These are phyloP conservation scores for Seriola quinqueradiata DNA, from an alignment of 2,113 vertebrate species.

Conservation along the genomic window DNA sequence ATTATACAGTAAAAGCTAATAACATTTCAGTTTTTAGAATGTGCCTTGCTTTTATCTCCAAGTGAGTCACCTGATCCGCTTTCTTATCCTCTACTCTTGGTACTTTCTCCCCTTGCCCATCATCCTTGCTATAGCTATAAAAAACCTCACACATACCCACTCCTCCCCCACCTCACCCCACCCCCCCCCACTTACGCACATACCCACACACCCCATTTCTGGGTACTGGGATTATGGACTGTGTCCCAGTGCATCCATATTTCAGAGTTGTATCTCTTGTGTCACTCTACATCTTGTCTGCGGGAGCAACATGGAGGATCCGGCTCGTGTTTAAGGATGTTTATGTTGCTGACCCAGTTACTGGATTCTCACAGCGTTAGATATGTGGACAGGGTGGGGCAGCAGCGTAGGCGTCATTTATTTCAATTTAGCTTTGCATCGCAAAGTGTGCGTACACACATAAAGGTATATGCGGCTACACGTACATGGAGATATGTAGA, in stretches of 20 bases:
- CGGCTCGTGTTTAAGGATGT: conserved; percentile 64
- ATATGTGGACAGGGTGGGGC: conserved; percentile 54
- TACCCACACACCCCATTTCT: conserved; percentile 51
- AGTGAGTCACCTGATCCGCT: conserved; percentile 56
- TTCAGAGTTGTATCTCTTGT: conserved; percentile 80
- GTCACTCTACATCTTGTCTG: conserved; percentile 82
- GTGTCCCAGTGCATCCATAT: conserved; percentile 82
- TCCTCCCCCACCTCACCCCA: conserved; percentile 17
- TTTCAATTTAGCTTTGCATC: conserved; percentile 51
- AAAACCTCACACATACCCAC: conserved; percentile 33
- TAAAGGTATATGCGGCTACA: conserved; percentile 4
- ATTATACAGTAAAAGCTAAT: conserved; percentile 32
- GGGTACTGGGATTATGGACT: conserved; percentile 70
- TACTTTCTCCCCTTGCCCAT: conserved; percentile 56
- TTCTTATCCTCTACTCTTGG: conserved; percentile 34
- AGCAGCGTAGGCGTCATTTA: conserved; percentile 40
- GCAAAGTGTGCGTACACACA: conserved; percentile 12
- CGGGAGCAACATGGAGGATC: conserved; percentile 66
- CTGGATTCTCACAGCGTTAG: conserved; percentile 48
- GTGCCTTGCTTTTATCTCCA: conserved; percentile 44
- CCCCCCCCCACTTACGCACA: conserved; percentile 33
- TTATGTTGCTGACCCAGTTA: conserved; percentile 82
- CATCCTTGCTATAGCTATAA: conserved; percentile 56
- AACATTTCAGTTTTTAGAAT: conserved; percentile 32
- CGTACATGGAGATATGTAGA: background rate